Percentiles rank a stretch among this genome's conserved stretches.
These are phyloP conservation scores for Oophaga sylvatica DNA, from an alignment of 2,797 vertebrate species.

Conservation along the genomic window DNA sequence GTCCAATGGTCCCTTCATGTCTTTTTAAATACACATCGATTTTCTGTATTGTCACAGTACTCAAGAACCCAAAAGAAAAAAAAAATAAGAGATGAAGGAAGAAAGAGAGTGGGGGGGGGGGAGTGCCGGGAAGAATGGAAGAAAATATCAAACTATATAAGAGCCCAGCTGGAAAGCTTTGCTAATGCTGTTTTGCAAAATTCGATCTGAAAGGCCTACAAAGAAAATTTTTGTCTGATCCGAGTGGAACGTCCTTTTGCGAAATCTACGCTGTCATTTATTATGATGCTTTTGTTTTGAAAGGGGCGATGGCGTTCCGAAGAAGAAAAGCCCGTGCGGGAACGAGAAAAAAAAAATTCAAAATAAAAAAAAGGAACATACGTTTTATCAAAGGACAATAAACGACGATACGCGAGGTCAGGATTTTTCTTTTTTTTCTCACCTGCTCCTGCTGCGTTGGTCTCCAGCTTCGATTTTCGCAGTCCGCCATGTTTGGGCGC, in stretches of 20 bases:
- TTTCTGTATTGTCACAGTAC: slow-evolving; percentile 69
- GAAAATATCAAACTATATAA: slow-evolving; percentile 65
- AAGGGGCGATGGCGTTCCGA: slow-evolving; percentile 28
- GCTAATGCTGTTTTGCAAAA: slow-evolving; percentile 76
- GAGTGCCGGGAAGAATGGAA: slow-evolving; percentile 64
- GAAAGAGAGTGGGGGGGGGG: slow-evolving; percentile 43
- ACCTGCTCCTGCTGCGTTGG: slow-evolving; percentile 84
- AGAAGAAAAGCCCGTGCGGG: slow-evolving; percentile 17
- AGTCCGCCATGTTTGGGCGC: slow-evolving; percentile 88
- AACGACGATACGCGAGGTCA: slow-evolving; percentile 60
- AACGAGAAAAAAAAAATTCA: slow-evolving; percentile 7
- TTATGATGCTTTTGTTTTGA: slow-evolving; percentile 55
- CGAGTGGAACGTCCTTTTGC: slow-evolving; percentile 49
- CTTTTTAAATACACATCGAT: slow-evolving; percentile 68
- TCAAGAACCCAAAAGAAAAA: slow-evolving; percentile 60
- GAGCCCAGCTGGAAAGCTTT: slow-evolving; percentile 78
- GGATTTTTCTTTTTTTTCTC: slow-evolving; percentile 80
- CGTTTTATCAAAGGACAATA: slow-evolving; percentile 41
- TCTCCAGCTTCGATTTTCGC: slow-evolving; percentile 75
- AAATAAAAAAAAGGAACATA: slow-evolving; percentile 64
- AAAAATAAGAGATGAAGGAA: not conserved
- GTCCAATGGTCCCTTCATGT: slow-evolving; percentile 72
- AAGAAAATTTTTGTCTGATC: slow-evolving; percentile 66
- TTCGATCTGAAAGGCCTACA: slow-evolving; percentile 76
- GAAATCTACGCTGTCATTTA: slow-evolving; percentile 69